Conservation (phyloP, 2,888 invertebrate species). For the Euzetes globulus region DNA sequence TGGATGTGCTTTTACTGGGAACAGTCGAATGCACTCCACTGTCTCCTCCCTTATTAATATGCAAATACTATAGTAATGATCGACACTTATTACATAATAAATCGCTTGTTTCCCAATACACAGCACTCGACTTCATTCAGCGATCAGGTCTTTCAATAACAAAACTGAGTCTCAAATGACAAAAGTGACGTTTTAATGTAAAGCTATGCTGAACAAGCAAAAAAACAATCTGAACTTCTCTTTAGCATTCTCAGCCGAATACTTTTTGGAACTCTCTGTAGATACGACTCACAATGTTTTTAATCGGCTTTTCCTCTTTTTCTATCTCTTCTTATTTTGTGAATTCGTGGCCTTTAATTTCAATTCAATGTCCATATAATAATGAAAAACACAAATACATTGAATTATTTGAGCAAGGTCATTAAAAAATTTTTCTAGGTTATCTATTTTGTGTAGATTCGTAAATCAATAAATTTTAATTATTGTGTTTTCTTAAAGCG, state of each 20-base stretch:
- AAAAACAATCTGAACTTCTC: no score
- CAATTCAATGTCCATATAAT: no score
- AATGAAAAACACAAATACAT: not conserved
- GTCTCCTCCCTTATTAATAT: not conserved
- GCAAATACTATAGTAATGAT: conserved; percentile 7
- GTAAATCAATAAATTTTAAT: conserved; percentile 6
- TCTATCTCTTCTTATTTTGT: not conserved
- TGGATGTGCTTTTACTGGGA: not conserved
- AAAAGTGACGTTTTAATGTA: no score
- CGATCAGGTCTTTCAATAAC: no score
- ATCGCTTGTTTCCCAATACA: not conserved
- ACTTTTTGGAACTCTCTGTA: no score
- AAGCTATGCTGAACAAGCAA: no score
- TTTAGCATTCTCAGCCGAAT: no score
- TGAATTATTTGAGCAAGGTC: not conserved
- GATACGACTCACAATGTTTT: not conserved
- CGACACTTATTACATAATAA: conserved; percentile 20
- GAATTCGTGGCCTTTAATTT: no score
- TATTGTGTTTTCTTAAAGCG: conserved; percentile 9
- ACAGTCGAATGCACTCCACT: not conserved
- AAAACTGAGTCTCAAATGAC: not conserved
- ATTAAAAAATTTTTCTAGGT: not conserved
- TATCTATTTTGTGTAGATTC: not conserved
- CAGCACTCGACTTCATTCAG: not conserved
- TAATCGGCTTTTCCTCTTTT: not conserved